Percentiles rank a stretch among this genome's conserved stretches.
phyloP scores from a whole-genome alignment of 1,140 invertebrate species.

The Himalopsyche phryganea region DNA sequence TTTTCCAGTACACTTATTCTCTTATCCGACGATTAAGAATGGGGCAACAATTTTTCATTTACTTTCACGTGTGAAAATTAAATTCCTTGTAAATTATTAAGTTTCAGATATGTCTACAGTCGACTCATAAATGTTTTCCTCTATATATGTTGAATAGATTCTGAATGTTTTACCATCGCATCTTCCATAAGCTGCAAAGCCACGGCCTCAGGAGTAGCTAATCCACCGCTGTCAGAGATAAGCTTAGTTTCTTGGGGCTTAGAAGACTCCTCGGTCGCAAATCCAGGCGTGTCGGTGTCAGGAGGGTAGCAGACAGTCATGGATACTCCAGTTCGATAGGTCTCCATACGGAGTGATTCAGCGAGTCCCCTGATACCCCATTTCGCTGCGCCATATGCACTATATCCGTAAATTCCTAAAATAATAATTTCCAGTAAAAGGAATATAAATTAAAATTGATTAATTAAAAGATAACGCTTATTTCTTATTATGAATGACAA shows the following conservation, averaged over 20 bases:
- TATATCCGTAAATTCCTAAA: constrained; percentile 79
- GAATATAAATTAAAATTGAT: no score
- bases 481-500: no score
- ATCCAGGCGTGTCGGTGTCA: constrained; percentile 97
- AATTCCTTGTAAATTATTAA: no score
- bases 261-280: constrained; percentile 75
- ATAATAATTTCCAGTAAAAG: no score
- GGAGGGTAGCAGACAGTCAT: constrained; percentile 89
- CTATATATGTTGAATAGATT: no score
- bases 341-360: constrained; percentile 90
- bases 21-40: no score
- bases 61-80: no score
- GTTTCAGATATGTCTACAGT: no score
- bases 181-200: constrained; percentile 77
- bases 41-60: no score
- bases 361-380: constrained; percentile 93
- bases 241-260: constrained; percentile 88
- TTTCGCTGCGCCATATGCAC: constrained; percentile 89
- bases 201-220: constrained; percentile 75
- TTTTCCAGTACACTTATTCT: no score
- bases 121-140: no score
- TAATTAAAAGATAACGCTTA: no score
- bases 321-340: constrained; percentile 74
- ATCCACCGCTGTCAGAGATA: constrained; percentile 76
- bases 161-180: constrained; percentile 70